Evolutionary conservation across 2,888 invertebrate genomes (phyloP), one percentile per base, ranked within the genome.

Genomic region (Pseudanteris insignis): DNA sequence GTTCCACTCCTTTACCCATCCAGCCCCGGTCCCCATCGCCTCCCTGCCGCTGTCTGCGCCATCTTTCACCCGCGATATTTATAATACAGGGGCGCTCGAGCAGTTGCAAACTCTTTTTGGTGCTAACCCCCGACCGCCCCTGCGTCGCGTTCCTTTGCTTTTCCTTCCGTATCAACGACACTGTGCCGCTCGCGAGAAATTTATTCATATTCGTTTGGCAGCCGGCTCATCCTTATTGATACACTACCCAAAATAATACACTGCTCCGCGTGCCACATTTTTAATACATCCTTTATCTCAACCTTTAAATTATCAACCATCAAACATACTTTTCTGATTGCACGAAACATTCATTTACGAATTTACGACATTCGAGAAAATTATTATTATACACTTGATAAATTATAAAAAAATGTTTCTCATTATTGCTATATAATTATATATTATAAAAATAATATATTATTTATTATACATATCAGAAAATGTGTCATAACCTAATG

Each of bases 1-100:
- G 78, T 79, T 79, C 79, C 79, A 78, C 79, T 79, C 79, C 79
- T 79, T 79, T 79, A 79, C 78, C 77, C 78, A 75, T 70, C 70
- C 76, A 69, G 64, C 63, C 69, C 67, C 70, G 65, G 59, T 67
- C 65, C 70, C 69, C 67, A 67, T 65, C 33, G 74, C 74, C 71
- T 75, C 78, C 76, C 76, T 75, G 75, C 76, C 75, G 72, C 79
- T 79, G 79, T 79, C 79, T 79, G 74, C 77, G 79, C 79, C 79
- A 79, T 80, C 79, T 80, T 79, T 79, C 79, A 79, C 71, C 72
- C 71, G 65, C 75, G 78, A 76, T 80, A 79, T 79, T 79, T 79
- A 80, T 80, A 80, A 79, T 79, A 79, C 73, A 79, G 78, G 78
- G 76, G 75, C 71, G 74, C 75, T 70, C 70, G 74, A 75, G 77